phyloP scores from a whole-genome alignment of 2,888 invertebrate species.

The Rhagonycha lutea region DNA sequence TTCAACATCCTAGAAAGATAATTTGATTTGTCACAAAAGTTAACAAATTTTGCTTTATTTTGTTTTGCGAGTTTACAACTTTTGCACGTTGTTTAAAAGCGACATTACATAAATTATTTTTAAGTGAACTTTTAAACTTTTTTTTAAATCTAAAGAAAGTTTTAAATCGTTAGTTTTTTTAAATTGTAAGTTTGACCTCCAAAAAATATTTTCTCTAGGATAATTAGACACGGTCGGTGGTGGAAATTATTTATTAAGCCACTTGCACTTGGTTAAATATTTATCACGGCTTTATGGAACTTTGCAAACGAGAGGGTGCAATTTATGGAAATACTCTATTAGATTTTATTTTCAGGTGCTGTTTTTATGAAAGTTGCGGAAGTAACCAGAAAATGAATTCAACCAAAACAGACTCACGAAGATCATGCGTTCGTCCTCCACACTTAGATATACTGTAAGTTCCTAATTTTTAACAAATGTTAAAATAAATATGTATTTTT shows the following conservation, averaged over 20 bases:
- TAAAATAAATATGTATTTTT: too few relatives aligned
- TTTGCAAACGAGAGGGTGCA: neutral
- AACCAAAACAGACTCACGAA: slow-evolving; percentile 41
- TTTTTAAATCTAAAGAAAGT: neutral
- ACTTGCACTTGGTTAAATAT: neutral
- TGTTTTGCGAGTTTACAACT: slow-evolving; percentile 23
- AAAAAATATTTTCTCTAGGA: neutral
- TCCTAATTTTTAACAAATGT: neutral
- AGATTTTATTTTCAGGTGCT: slow-evolving; percentile 4
- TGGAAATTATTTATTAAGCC: neutral
- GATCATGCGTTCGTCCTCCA: slow-evolving; percentile 38
- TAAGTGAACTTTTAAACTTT: neutral
- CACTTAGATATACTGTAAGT: slow-evolving; percentile 42
- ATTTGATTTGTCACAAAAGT: slow-evolving; percentile 23
- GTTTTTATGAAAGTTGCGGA: neutral
- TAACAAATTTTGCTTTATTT: slow-evolving; percentile 6
- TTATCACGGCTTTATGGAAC: neutral
- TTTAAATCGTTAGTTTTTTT: neutral
- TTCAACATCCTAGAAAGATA: slow-evolving; percentile 21
- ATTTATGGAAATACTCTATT: neutral
- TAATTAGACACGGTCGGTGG: neutral
- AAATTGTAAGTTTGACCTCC: neutral
- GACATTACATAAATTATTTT: slow-evolving; percentile 9
- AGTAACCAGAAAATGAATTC: slow-evolving; percentile 43
- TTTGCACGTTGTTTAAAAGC: neutral